Conservation (phyloP, 2,888 invertebrate genomes). For the Dermolepida albohirtum region DNA sequence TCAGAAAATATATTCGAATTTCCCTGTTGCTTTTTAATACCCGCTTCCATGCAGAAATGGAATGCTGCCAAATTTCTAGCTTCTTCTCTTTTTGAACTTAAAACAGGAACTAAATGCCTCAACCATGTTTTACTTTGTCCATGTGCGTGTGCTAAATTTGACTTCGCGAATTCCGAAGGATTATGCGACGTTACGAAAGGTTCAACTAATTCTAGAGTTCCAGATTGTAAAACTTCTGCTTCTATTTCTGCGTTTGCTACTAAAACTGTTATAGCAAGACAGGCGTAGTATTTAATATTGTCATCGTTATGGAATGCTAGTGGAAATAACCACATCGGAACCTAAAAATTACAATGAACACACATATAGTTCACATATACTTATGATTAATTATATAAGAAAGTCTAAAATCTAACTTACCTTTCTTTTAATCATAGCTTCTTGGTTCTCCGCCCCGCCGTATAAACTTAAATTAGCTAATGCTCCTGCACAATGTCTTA, state of each 20-base stretch:
- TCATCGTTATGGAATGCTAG: conserved; percentile 97
- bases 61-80: conserved; percentile 97
- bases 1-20: conserved; percentile 92
- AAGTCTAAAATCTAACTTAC: conserved; percentile 62
- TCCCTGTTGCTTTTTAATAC: conserved; percentile 94
- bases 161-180: conserved; percentile 94
- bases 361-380: too few relatives aligned
- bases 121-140: conserved; percentile 97
- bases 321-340: conserved; percentile 96
- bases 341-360: background rate
- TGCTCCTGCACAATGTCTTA: conserved; percentile 96
- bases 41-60: conserved; percentile 99
- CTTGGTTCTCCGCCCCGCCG: conserved; percentile 96
- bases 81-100: conserved; percentile 95
- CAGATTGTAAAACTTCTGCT: conserved; percentile 94
- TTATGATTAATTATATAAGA: too few relatives aligned
- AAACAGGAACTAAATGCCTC: conserved; percentile 89
- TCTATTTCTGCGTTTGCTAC: conserved; percentile 99
- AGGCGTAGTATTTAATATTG: conserved; percentile 98
- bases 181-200: conserved; percentile 96
- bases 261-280: conserved; percentile 95
- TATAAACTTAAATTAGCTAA: conserved; percentile 96
- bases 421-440: conserved; percentile 95
- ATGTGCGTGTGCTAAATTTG: conserved; percentile 91
- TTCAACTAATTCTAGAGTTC: conserved; percentile 96